These are phyloP conservation scores for Brachionichthys hirsutus DNA, from an alignment of 2,113 vertebrate species.

Conservation along the genomic window DNA sequence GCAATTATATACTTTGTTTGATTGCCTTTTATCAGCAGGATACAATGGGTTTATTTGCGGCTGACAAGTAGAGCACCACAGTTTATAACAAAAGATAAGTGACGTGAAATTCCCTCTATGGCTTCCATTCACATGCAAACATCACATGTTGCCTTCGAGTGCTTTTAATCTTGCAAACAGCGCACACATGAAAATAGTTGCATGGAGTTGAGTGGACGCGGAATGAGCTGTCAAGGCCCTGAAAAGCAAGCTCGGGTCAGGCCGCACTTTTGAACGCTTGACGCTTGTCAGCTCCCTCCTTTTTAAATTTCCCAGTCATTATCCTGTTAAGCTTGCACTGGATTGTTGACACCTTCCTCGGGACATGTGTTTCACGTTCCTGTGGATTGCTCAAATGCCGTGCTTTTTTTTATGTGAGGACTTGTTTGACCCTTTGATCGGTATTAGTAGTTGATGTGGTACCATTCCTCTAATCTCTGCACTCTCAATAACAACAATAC, in stretches of 20 bases:
- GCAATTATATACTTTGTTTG: slow-evolving; percentile 76
- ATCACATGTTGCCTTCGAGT: slow-evolving; percentile 50
- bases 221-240: slow-evolving; percentile 44
- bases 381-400: slow-evolving; percentile 18
- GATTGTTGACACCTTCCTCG: slow-evolving; percentile 50
- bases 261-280: slow-evolving; percentile 40
- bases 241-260: slow-evolving; percentile 49
- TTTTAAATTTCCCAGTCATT: slow-evolving; percentile 35
- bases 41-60: slow-evolving; percentile 61
- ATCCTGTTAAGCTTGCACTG: slow-evolving; percentile 39
- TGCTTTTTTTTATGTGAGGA: slow-evolving; percentile 49
- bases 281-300: slow-evolving; percentile 17
- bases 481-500: slow-evolving; percentile 27
- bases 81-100: slow-evolving; percentile 67
- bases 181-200: slow-evolving; percentile 32
- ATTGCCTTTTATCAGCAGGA: slow-evolving; percentile 74
- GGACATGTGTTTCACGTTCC: slow-evolving; percentile 40
- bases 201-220: slow-evolving; percentile 23
- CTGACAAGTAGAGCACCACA: slow-evolving; percentile 55
- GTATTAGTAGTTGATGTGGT: slow-evolving; percentile 36
- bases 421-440: slow-evolving; percentile 50
- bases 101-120: slow-evolving; percentile 54
- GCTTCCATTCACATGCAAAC: slow-evolving; percentile 64
- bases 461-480: slow-evolving; percentile 17
- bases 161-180: slow-evolving; percentile 53